Evolutionary conservation across 2,888 invertebrate species (phyloP).

Genomic region (Drosophila dives): DNA sequence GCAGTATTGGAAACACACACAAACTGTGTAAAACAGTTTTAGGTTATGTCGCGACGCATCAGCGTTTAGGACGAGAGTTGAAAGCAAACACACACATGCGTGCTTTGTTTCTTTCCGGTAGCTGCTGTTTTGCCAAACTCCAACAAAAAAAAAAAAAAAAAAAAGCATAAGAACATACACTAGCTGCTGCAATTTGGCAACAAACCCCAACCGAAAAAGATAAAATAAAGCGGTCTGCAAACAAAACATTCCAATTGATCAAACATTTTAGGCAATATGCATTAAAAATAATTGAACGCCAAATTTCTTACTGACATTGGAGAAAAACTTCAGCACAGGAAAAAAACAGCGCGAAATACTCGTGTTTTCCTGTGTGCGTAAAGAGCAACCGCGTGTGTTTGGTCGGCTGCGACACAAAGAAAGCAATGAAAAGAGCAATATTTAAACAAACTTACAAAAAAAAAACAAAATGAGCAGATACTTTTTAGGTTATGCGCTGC

Average conservation of each 20-base stretch:
- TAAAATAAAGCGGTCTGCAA: constrained; percentile 1
- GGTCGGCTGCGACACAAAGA: constrained; percentile 60
- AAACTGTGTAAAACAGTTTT: constrained; percentile 53
- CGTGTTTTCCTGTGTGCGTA: constrained; percentile 35
- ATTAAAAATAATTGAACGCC: not conserved
- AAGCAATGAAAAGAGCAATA: constrained; percentile 55
- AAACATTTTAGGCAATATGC: not conserved
- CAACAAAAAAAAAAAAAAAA: constrained; percentile 13
- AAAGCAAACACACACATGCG: constrained; percentile 17
- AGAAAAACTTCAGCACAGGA: constrained; percentile 1
- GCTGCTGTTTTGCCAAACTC: constrained; percentile 52
- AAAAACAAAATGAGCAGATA: constrained; percentile 58
- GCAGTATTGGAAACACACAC: constrained; percentile 22
- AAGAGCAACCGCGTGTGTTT: constrained; percentile 64
- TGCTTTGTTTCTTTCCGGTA: constrained; percentile 28
- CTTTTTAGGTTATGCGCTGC: constrained; percentile 70
- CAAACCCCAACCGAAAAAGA: constrained; percentile 33
- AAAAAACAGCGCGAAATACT: constrained; percentile 51
- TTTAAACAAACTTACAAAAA: constrained; percentile 67
- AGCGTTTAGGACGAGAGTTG: constrained; percentile 29
- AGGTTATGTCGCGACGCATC: constrained; percentile 72
- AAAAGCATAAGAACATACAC: constrained; percentile 19
- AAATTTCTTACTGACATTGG: constrained; percentile 24
- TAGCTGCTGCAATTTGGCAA: constrained; percentile 46
- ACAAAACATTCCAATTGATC: constrained; percentile 14